phyloP scores from a whole-genome alignment of 2,888 invertebrate genomes.

The Conistra vaccinii region DNA sequence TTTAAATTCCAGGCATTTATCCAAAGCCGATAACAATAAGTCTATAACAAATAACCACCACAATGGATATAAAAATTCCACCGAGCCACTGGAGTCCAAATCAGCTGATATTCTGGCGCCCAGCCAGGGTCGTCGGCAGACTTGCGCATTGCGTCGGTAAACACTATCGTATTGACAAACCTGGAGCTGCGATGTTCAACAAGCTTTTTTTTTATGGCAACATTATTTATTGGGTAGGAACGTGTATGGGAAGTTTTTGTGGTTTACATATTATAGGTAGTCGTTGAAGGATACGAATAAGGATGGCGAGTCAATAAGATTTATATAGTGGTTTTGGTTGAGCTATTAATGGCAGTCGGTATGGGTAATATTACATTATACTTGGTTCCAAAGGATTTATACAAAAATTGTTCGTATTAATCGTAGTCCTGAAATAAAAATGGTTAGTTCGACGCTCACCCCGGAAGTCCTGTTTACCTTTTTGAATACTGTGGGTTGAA shows the following conservation, averaged over 20 bases:
- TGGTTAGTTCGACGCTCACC: neutral
- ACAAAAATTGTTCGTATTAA: neutral
- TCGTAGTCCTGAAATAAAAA: slow-evolving; percentile 14
- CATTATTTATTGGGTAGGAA: slow-evolving; percentile 29
- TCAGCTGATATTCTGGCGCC: slow-evolving; percentile 80
- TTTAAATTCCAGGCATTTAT: neutral
- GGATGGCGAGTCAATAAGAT: neutral
- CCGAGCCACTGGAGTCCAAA: slow-evolving; percentile 60
- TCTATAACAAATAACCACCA: slow-evolving; percentile 22
- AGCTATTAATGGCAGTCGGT: neutral
- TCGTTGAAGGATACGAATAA: neutral
- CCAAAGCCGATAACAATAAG: neutral
- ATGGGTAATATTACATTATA: neutral
- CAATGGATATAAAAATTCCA: slow-evolving; percentile 66
- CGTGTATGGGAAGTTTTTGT: slow-evolving; percentile 2
- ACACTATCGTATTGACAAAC: slow-evolving; percentile 72
- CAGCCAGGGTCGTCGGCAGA: slow-evolving; percentile 73
- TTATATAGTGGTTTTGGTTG: neutral
- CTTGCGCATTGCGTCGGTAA: slow-evolving; percentile 84
- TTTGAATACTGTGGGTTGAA: neutral
- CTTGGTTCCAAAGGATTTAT: neutral
- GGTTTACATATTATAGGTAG: no score
- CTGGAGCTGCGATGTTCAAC: slow-evolving; percentile 61
- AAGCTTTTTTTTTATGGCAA: slow-evolving; percentile 60
- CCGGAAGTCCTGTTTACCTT: neutral